Evolutionary conservation across 2,888 invertebrate genomes (phyloP), one percentile per base, ranked within the genome.

Genomic region (Caenorhabditis sp.): DNA sequence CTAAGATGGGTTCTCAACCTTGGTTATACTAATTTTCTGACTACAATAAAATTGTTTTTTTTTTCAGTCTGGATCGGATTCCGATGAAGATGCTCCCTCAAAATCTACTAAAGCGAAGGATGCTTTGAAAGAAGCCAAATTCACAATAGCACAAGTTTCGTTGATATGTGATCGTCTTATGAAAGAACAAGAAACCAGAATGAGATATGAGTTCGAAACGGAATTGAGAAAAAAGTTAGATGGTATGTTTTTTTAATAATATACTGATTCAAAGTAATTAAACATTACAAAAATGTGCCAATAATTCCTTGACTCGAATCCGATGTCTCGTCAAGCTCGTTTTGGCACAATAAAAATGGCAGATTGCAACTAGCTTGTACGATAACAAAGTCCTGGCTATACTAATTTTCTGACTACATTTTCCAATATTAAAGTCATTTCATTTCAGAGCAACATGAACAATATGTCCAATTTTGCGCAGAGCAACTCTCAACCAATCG

Each of bases 81-180:
- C 43, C 8, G 43, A 43, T 17, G 43, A 43, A 43, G 43, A 43
- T 17, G 43, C 17, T 43, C 43, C 43, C 2, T 3, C 43, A 43
- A 43, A 17, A 12, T 43, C 43, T 6, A 43, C 2, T 17, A 43
- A 43, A 17, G 43, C 43, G 3, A 43, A 17, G 3, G 43, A 43
- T 14, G 43, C 43, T 14, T 43, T 43, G 43, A 43, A 43, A 43
- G 43, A 43, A 43, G 43, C 43, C 12, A 43, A 43, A 14, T 43
- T 43, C 43, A 43, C 43, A 6, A 43, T 43, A 17, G 43, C 43
- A 3, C 83, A 84, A 93, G 95, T 97, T 87, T 94, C 95, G 87
- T 91, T 96, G 90, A 96, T 99, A 88, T 97, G 97, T 90, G 97
- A 97, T 90, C 92, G 95, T 86, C 93, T 97, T 93, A 91, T 97